Evolutionary conservation across 2,888 invertebrate species (phyloP), one percentile per base, ranked within the genome.

Genomic region (Nineta flava): DNA sequence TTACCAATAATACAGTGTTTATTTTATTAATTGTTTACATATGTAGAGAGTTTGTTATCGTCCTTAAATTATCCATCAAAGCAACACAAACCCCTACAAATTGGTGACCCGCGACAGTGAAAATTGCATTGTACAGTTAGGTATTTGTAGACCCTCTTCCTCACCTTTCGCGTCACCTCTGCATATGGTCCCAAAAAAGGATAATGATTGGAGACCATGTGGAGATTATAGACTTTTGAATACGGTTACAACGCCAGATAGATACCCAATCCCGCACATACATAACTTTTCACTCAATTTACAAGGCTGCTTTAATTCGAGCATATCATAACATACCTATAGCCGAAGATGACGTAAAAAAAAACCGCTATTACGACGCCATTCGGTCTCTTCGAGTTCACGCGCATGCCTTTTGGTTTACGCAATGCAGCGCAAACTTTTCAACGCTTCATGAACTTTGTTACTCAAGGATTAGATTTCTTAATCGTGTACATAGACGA

Each of bases 321-420:
- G 32, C 64, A 1, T 67, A 59, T 49, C 55, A 62, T 49, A 60
- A 64, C 26, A 41, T 41, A 12, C 41, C 41, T 15, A 13, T 41
- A 6, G 41, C n/a, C 6, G 15, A 41, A 41, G 13, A 41, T 13
- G 41, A 41, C 15, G 7, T 12, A n/a, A 9, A 12, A 41, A 9
- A 41, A 41, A 15, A 41, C 41, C 6, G 13, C 41, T 9, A 15
- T 41, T 9, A 41, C 15, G 7, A 41, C 41, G 13, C 41, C 41
- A 15, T 41, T 41, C n/a, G 13, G 41, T n/a, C n/a, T n/a, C n/a
- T n/a, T n/a, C n/a, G n/a, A n/a, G n/a, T n/a, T n/a, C n/a, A n/a
- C n/a, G n/a, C n/a, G n/a, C n/a, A n/a, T n/a, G n/a, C n/a, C n/a
- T n/a, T n/a, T n/a, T n/a, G n/a, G n/a, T n/a, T n/a, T n/a, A n/a